Base-by-base conservation (phyloP, 2,797 vertebrate species). In the Sebastolobus altivelis region DNA sequence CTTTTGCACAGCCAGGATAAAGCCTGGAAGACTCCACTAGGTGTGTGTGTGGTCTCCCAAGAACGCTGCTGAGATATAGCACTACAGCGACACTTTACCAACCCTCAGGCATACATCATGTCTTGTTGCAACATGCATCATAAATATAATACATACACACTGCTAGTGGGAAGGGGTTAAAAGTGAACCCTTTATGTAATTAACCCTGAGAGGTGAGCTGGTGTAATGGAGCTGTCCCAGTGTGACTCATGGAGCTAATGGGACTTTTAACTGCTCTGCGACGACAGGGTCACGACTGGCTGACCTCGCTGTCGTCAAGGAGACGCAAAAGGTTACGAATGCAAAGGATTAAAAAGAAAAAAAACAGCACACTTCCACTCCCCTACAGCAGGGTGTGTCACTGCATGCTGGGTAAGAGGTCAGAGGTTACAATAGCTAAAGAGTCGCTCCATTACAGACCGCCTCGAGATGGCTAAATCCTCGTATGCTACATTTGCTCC, bases 171-270 rank as follows among this genome's bases (percentile, higher is more conserved):
- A 69, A 14, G 54, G 69, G 69, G 72, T 79, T 61, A 76, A 66
- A 83, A 77, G 38, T 75, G 33, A 78, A 33, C 11, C 58, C 55
- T 79, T 80, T 35, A 84, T 75, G 61, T 79, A 89, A 92, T 93
- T 91, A 92, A 88, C 84, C 91, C 60, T 37, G 65, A 65, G 40
- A 85, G 68, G 72, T 78, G 70, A 77, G 79, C 59, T 56, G 74
- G 70, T 84, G 38, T 91, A 93, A 95, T 72, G 89, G 87, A 87
- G 91, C 89, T 87, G 80, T 84, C 85, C 80, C 79, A 40, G 71
- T 65, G 73, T 83, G 89, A 94, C 85, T 95, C 85, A 83, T 81
- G 80, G 83, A 69, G 80, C 84, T 93, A 93, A 94, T 72, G 93
- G 91, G 84, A 79, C 81, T 90, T 90, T 89, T 93, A 94, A 93